Evolutionary conservation across 2,888 invertebrate genomes (phyloP).

Genomic region (Calliopum simillimum): DNA sequence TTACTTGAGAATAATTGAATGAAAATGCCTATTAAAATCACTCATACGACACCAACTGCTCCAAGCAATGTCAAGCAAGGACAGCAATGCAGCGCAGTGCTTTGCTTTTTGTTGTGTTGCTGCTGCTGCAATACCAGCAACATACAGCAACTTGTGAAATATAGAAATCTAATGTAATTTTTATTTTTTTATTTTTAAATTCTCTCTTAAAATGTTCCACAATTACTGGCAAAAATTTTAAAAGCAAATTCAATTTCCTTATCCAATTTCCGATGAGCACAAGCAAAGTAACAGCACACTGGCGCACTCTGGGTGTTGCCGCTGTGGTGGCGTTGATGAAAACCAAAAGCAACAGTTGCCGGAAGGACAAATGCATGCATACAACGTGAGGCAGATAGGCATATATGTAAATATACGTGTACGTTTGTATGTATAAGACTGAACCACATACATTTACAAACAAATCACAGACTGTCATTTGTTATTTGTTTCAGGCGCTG

Average conservation of each 20-base stretch:
- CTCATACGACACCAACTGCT: too few species aligned
- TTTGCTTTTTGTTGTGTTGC: too few species aligned
- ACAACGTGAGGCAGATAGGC: not conserved
- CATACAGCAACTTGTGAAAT: too few species aligned
- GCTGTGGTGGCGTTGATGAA: not conserved
- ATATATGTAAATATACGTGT: constrained; percentile 10
- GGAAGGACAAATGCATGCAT: constrained; percentile 20
- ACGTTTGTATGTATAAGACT: not conserved
- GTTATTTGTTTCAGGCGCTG: constrained; percentile 30
- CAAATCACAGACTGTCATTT: constrained; percentile 30
- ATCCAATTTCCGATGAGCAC: constrained; percentile 31
- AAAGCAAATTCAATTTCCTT: constrained; percentile 35
- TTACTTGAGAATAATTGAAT: too few species aligned
- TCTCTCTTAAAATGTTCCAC: not conserved
- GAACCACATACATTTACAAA: not conserved
- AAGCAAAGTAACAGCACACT: not conserved
- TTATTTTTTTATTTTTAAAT: too few species aligned
- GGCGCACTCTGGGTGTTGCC: not conserved
- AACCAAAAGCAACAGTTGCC: constrained; percentile 33
- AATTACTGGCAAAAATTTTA: constrained; percentile 30
- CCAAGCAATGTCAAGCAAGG: too few species aligned
- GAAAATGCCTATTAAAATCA: too few species aligned
- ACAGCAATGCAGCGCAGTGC: too few species aligned
- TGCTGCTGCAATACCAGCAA: too few species aligned
- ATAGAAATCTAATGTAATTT: too few species aligned